A percentile compares a stretch with the other conserved stretches of the same genome.
phyloP scores from a whole-genome alignment of 2,113 vertebrate species.

The Zosterops borbonicus region DNA sequence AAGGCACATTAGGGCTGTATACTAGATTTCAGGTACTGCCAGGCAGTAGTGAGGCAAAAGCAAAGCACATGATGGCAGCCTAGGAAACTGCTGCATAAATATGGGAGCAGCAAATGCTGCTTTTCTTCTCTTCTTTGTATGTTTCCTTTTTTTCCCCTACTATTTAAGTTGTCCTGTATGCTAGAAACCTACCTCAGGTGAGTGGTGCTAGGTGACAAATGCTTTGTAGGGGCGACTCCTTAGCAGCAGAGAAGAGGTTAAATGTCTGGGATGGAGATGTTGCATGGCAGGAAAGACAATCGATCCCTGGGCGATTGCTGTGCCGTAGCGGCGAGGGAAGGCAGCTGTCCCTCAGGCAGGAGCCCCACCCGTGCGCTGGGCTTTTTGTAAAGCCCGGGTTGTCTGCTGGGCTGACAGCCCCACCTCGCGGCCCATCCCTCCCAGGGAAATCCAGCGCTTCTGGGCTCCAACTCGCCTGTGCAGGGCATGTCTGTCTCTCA shows the following conservation, averaged over 20 bases:
- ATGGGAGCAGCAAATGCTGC: not conserved
- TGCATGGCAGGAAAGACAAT: not conserved
- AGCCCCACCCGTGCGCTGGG: accelerated
- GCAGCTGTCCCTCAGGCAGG: not conserved
- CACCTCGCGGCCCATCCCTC: not conserved
- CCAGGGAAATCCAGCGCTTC: not conserved
- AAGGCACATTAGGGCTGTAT: not conserved
- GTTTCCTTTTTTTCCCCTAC: not conserved
- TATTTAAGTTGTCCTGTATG: not conserved
- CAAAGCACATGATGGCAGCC: not conserved
- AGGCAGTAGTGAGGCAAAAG: not conserved
- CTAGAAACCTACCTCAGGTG: not conserved
- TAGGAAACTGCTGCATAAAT: not conserved
- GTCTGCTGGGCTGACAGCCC: not conserved
- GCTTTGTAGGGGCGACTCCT: not conserved
- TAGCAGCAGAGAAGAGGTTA: not conserved
- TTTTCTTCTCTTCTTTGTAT: not conserved
- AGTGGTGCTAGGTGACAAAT: not conserved
- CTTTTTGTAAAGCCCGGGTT: accelerated
- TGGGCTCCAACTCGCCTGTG: accelerated
- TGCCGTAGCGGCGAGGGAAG: not conserved
- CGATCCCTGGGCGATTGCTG: no score
- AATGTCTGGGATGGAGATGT: not conserved
- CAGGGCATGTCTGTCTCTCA: accelerated
- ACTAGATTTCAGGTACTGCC: not conserved